Base-by-base conservation (phyloP, 2,113 vertebrate genomes). In the Lophius piscatorius region DNA sequence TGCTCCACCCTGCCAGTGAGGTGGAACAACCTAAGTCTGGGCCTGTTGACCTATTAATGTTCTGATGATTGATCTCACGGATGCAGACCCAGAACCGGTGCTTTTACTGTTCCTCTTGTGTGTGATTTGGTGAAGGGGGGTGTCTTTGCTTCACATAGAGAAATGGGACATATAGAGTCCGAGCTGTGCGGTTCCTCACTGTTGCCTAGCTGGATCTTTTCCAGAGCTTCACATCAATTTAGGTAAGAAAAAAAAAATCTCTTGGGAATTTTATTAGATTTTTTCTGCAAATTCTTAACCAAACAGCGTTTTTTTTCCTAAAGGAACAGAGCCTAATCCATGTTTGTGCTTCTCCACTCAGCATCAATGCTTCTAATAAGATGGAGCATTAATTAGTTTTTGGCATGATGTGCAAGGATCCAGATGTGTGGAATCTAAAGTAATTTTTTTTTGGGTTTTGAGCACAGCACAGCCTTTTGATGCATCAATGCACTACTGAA, bases 31-130 rank as follows among this genome's bases (percentile, higher is more conserved):
- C 41, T 56, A 42, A 55, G 50, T 70, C 55, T 45, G 64, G 81
- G 54, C 35, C 71, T 26, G 28, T 68, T 45, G 54, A 63, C 52
- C 52, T 23, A 8, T 21, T 50, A 31, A 59, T 34, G 71, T 76
- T 80, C 40, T 61, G 71, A 21, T 16, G 61, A 62, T 60, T 16
- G 21, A 22, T 51, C 46, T 67, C 52, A 63, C 50, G n/a, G n/a
- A n/a, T n/a, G 36, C 78, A 74, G 68, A 72, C 68, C 72, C 70
- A 69, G 64, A 82, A 82, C 82, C 70, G 91, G 90, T 92, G 90
- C 90, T 91, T 88, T 76, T 80, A 81, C 63, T 31, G 26, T 84
- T 84, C 87, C 45, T 49, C 68, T 84, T 80, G 70, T 83, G 62
- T 60, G 44, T 21, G 54, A 33, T 23, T 55, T 63, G 66, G 50